Evolutionary conservation across 2,888 invertebrate species (phyloP).

Genomic region (Iphiclides podalirius): DNA sequence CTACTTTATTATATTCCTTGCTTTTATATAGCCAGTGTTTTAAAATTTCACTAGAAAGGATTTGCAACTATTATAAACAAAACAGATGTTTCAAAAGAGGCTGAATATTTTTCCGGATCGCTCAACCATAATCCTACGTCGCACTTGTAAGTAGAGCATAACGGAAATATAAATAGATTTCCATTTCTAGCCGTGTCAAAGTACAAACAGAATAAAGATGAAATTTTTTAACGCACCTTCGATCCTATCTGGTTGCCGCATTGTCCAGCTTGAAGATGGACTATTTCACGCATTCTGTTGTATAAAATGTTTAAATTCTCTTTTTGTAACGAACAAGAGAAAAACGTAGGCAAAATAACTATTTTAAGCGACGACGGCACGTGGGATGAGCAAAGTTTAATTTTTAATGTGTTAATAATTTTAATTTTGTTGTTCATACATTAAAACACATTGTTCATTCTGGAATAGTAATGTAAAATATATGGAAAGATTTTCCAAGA

Average conservation of each 20-base stretch:
- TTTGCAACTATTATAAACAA: no score
- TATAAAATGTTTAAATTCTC: constrained; percentile 28
- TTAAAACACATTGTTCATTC: background rate
- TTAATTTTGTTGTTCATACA: background rate
- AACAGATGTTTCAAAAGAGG: no score
- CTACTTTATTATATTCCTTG: no score
- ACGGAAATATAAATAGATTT: constrained; percentile 37
- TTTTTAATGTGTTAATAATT: constrained; percentile 19
- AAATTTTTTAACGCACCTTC: constrained; percentile 80
- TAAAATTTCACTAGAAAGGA: no score
- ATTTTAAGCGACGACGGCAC: constrained; percentile 26
- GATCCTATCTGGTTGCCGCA: constrained; percentile 96
- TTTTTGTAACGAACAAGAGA: background rate
- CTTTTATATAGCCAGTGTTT: no score
- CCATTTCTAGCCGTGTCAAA: constrained; percentile 29
- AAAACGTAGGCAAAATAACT: constrained; percentile 7
- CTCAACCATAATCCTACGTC: constrained; percentile 26
- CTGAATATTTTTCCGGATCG: background rate
- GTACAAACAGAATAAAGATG: constrained; percentile 19
- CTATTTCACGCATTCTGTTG: constrained; percentile 91
- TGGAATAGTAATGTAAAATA: no score
- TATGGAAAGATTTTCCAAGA: no score
- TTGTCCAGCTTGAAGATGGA: constrained; percentile 94
- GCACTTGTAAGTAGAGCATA: constrained; percentile 27
- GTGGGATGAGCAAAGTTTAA: constrained; percentile 29